Conservation (phyloP, 2,113 vertebrate species). For the Dromaius novaehollandiae region DNA sequence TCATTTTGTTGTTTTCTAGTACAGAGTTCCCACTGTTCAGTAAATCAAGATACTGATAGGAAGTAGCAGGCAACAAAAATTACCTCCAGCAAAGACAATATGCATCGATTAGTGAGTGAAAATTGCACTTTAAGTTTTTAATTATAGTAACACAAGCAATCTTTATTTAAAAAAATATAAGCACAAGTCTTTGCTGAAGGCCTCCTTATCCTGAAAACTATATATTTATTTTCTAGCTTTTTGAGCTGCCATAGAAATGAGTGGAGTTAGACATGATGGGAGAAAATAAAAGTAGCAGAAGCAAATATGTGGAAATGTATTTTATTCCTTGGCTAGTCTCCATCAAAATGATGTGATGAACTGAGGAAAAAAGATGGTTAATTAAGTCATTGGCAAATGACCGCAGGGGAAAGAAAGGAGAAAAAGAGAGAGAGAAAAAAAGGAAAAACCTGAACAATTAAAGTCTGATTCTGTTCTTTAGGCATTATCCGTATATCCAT, state of each 20-base stretch:
- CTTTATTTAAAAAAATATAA: slow-evolving; percentile 1
- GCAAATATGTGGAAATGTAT: background rate
- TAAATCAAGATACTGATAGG: background rate
- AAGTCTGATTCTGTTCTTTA: background rate
- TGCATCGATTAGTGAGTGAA: background rate
- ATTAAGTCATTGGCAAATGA: background rate
- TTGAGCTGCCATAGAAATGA: background rate
- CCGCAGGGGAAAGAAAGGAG: background rate
- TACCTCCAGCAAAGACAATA: background rate
- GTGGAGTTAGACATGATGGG: background rate
- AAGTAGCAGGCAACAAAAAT: slow-evolving; percentile 8
- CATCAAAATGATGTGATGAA: background rate
- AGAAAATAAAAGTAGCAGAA: background rate
- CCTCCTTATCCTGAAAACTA: background rate
- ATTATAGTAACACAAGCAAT: background rate
- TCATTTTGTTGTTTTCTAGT: background rate
- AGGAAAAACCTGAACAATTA: background rate
- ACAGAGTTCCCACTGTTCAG: background rate
- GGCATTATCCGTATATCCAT: background rate
- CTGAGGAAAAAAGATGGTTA: background rate
- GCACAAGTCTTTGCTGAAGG: background rate
- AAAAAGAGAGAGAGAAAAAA: background rate
- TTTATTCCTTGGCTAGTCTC: background rate
- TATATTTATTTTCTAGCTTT: background rate
- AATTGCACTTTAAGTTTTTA: background rate